Base-by-base conservation (phyloP, 2,113 vertebrate species). In the Ailurus styani region DNA sequence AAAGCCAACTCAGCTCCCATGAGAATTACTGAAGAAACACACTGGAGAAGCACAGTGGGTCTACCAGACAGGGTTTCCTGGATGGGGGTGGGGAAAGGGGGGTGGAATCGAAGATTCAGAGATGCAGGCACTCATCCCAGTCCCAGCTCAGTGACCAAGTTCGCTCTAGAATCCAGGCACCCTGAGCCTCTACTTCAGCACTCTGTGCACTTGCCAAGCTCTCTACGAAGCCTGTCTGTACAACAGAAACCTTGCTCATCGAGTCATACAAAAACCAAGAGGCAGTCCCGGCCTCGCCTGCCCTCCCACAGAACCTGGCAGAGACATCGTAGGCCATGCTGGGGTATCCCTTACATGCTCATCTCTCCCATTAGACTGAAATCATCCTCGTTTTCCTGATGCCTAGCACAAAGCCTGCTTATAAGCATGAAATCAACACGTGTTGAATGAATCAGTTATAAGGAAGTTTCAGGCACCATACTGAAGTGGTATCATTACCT, bases 281-380 rank as follows among this genome's bases (percentile, higher is more conserved):
- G 3, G 25, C 78, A 2, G 37, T 9, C 3, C 0, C 21, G 10
- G 31, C 31, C 21, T 47, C 64, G n/a, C 13, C 7, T 34, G 7
- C 10, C 18, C 52, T 7, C 62, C 45, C 25, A 25, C 0, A 15
- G 47, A 47, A 13, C 9, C 52, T 10, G 17, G 18, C 8, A 6
- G 0, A 62, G 37, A 13, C 2, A 12, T 11, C 6, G n/a, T 1
- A 31, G 3, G 34, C 34, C 68, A 18, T 1, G 12, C 0, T 25
- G 79, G 25, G 21, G 11, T 5, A 21, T 40, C 42, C 15, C 66
- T 42, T 7, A 9, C 0, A 15, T 4, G 29, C 8, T n/a, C 21
- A 0, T 20, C 31, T 87, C 31, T 87, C 31, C 62, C 31, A 34
- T 66, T 5, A 27, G 66, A n/a, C n/a, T 64, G 54, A 68, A 47